A percentile compares a stretch with the other conserved stretches of the same genome.
Evolutionary conservation across 2,113 vertebrate genomes (phyloP).

Genomic region (Erinaceus europaeus): DNA sequence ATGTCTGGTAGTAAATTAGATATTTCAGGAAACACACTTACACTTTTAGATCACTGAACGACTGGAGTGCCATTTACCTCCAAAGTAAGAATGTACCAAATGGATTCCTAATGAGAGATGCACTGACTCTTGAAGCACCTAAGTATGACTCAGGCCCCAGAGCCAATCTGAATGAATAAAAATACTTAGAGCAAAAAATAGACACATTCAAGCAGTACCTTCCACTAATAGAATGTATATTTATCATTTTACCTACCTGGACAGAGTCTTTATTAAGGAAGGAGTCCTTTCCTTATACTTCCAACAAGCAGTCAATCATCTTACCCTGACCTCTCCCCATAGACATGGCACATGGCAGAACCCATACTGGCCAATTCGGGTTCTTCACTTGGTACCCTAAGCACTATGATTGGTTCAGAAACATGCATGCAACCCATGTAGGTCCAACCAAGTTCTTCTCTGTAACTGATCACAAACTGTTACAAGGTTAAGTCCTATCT

Average conservation of each 20-base stretch:
- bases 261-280: background rate
- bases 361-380: background rate
- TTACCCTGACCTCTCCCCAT: background rate
- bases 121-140: background rate
- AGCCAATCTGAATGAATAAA: background rate
- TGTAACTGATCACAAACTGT: background rate
- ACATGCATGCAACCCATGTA: background rate
- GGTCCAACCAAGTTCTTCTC: background rate
- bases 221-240: background rate
- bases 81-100: background rate
- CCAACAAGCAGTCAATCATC: background rate
- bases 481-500: background rate
- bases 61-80: background rate
- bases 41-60: background rate
- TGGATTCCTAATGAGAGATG: background rate
- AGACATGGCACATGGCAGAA: background rate
- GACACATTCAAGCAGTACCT: background rate
- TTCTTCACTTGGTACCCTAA: background rate
- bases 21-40: conserved; percentile 26
- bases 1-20: conserved; percentile 33
- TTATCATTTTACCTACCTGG: background rate
- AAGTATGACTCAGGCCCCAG: conserved; percentile 1
- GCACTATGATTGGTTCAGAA: background rate
- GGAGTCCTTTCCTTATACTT: background rate
- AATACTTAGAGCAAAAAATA: background rate